Conservation (phyloP, 1,140 invertebrate species). For the Habropoda laboriosa region DNA sequence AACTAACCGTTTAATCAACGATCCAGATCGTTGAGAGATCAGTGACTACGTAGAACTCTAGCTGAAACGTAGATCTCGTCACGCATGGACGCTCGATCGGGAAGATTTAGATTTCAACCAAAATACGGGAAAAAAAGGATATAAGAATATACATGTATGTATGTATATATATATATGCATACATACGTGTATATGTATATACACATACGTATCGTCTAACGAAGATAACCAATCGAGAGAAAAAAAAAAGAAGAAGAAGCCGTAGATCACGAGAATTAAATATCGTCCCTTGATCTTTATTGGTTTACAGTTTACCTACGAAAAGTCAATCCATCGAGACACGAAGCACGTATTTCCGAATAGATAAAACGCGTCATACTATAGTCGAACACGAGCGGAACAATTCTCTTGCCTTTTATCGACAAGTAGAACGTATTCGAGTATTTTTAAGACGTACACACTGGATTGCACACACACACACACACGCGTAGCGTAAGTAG, state of each 20-base stretch:
- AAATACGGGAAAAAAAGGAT: conserved; percentile 32
- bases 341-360: conserved; percentile 58
- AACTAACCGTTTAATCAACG: conserved; percentile 65
- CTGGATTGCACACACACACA: conserved; percentile 58
- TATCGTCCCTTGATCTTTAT: conserved; percentile 51
- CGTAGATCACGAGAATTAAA: conserved; percentile 42
- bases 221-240: conserved; percentile 37
- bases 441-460: conserved; percentile 66
- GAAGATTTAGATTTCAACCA: conserved; percentile 26
- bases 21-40: conserved; percentile 64
- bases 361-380: conserved; percentile 61
- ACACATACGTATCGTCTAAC: conserved; percentile 24
- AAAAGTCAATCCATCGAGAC: conserved; percentile 66
- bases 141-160: background rate
- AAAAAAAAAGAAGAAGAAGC: no score
- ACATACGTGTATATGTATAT: conserved; percentile 22
- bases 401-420: conserved; percentile 70
- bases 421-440: conserved; percentile 65
- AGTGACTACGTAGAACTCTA: conserved; percentile 58
- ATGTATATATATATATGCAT: background rate
- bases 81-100: conserved; percentile 38
- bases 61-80: conserved; percentile 61
- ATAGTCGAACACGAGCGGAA: conserved; percentile 67
- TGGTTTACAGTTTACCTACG: conserved; percentile 63
- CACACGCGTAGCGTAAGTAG: conserved; percentile 59